Base-by-base conservation (phyloP, 1,140 invertebrate species). In the Drosophila watanabei region DNA sequence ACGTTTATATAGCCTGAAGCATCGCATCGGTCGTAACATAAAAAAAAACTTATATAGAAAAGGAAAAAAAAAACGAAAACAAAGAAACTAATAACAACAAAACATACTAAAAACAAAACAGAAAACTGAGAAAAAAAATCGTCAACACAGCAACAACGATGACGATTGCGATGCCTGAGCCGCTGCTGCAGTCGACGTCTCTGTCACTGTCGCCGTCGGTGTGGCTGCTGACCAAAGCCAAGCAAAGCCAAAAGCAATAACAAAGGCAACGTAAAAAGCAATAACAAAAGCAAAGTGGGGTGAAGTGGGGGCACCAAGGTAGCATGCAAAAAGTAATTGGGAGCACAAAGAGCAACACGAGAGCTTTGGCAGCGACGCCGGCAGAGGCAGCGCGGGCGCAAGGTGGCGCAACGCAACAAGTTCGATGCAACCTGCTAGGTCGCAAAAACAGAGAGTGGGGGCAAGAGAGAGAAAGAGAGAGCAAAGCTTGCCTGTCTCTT, bases 251-350 rank as follows among this genome's bases (percentile, higher is more conserved):
- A 68, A 69, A 71, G 49, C 63, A 68, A 71, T 69, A 71, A 63
- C 59, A 45, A 37, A 56, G 61, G n/a, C 48, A 63, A 54, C 16
- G 24, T 14, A 28, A 63, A 70, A 70, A 39, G 48, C 68, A 71
- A 69, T 30, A 35, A 51, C 73, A 77, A 39, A 57, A 65, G 35
- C 54, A 57, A 57, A 57, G 75, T 82, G 79, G 73, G 83, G 83
- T 86, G 79, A 86, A 86, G 83, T 86, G 83, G 83, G 83, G 79
- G 83, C 83, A 82, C 83, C 83, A 87, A 87, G 84, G 83, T 87
- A 87, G 76, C 84, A 87, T 87, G 83, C 83, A 88, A 87, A 87
- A 87, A 88, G 84, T 88, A 88, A 87, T 87, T 87, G 84, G 84
- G 84, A 88, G 83, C 83, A 87, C 83, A 87, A 87, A 87, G 83